A percentile compares a stretch with the other conserved stretches of the same genome.
These are phyloP conservation scores for Oreochromis tanganicae DNA, from an alignment of 2,113 vertebrate genomes.

Conservation along the genomic window DNA sequence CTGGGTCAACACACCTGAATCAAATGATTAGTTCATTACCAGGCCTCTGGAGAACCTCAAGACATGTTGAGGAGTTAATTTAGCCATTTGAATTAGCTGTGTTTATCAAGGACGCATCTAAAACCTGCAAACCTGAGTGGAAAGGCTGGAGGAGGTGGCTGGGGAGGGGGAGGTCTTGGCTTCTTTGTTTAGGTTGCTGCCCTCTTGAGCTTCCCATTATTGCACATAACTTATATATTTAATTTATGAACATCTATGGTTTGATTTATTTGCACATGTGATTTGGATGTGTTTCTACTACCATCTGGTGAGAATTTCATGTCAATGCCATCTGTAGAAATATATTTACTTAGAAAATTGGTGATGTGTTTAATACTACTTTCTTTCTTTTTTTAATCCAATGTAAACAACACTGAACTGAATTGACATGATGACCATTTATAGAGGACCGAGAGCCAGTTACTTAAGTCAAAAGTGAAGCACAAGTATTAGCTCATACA, in stretches of 20 bases:
- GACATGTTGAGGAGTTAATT: too few species aligned
- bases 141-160: too few species aligned
- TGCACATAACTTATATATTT: too few species aligned
- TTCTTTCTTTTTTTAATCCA: neutral
- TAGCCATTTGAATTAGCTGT: neutral
- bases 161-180: too few species aligned
- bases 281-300: too few species aligned
- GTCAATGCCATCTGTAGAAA: neutral
- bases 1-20: neutral
- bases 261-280: too few species aligned
- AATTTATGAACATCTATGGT: too few species aligned
- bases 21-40: neutral
- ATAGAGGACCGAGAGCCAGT: rapidly evolving
- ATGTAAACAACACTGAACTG: neutral
- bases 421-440: neutral
- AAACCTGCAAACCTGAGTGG: neutral
- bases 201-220: too few species aligned
- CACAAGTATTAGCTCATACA: neutral
- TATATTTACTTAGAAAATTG: neutral
- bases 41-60: neutral
- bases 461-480: neutral
- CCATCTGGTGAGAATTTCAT: neutral
- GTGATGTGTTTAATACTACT: rapidly evolving
- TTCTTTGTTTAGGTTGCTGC: too few species aligned
- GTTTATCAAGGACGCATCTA: neutral